Percentiles rank a stretch among this genome's conserved stretches.
Evolutionary conservation across 2,888 invertebrate genomes (phyloP).

Genomic region (Polydrusus pterygomalis): DNA sequence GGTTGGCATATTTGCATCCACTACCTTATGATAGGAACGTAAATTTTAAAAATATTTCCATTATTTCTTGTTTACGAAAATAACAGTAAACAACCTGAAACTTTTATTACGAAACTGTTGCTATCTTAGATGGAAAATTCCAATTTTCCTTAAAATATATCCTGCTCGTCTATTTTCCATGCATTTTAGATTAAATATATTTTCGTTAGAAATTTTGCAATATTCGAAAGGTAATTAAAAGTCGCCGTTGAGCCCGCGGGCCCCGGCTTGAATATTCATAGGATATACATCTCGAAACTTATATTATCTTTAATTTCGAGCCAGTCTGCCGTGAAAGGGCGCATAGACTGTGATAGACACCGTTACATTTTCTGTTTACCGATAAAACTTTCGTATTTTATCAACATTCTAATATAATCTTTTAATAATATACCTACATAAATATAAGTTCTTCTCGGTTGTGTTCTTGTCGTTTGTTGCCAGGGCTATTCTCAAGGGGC

Average conservation of each 20-base stretch:
- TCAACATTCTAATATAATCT: background rate
- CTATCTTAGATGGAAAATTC: constrained; percentile 18
- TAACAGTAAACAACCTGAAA: background rate
- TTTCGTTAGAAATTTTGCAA: constrained; percentile 62
- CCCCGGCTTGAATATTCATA: constrained; percentile 69
- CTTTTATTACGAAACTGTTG: background rate
- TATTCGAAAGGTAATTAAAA: constrained; percentile 66
- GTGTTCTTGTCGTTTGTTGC: no score
- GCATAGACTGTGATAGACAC: constrained; percentile 25
- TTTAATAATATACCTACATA: no score
- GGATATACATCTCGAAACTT: constrained; percentile 70
- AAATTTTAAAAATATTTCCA: no score
- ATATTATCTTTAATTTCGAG: constrained; percentile 71
- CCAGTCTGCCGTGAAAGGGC: constrained; percentile 63
- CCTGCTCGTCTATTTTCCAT: constrained; percentile 44
- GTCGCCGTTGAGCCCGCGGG: constrained; percentile 60
- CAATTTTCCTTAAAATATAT: constrained; percentile 31
- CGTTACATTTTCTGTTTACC: constrained; percentile 49
- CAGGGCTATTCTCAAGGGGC: no score
- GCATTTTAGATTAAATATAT: constrained; percentile 55
- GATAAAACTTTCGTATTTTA: constrained; percentile 30
- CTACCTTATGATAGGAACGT: no score
- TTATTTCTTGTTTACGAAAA: background rate
- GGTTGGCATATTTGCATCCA: no score
- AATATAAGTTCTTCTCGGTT: no score